A percentile compares a stretch with the other conserved stretches of the same genome.
phyloP scores from a whole-genome alignment of 2,113 vertebrate species.

The Columba livia region DNA sequence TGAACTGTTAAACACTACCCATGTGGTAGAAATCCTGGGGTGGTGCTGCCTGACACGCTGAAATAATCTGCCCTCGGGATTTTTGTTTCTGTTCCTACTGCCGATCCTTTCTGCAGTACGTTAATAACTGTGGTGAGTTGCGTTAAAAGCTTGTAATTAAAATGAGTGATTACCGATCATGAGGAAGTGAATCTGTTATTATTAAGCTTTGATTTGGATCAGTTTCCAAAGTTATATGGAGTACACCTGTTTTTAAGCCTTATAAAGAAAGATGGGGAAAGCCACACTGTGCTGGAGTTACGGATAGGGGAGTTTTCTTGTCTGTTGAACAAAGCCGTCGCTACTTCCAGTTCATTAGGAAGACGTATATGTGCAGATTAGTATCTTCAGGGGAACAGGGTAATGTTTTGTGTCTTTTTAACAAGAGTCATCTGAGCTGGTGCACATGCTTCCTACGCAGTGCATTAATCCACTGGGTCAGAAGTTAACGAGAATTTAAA shows the following conservation, averaged over 20 bases:
- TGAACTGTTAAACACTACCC: background rate
- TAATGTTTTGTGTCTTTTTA: background rate
- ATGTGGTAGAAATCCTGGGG: background rate
- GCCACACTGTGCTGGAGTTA: fast-evolving
- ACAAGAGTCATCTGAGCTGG: background rate
- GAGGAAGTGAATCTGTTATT: background rate
- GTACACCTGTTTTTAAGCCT: background rate
- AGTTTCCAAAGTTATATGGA: background rate
- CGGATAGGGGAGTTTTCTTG: background rate
- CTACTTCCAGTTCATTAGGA: background rate
- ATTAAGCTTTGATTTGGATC: background rate
- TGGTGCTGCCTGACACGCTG: background rate
- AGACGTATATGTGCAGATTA: fast-evolving
- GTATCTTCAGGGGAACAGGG: background rate
- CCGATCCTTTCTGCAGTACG: background rate
- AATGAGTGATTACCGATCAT: background rate
- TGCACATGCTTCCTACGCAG: fast-evolving
- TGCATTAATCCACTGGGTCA: background rate
- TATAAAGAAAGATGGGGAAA: background rate
- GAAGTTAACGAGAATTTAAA: background rate
- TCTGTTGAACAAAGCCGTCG: background rate
- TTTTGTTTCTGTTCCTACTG: constrained; percentile 11
- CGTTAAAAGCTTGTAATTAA: background rate
- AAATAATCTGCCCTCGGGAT: constrained; percentile 22
- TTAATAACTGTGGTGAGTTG: background rate